These are phyloP conservation scores for Cactoblastis cactorum DNA, from an alignment of 2,888 invertebrate genomes.

Conservation along the genomic window DNA sequence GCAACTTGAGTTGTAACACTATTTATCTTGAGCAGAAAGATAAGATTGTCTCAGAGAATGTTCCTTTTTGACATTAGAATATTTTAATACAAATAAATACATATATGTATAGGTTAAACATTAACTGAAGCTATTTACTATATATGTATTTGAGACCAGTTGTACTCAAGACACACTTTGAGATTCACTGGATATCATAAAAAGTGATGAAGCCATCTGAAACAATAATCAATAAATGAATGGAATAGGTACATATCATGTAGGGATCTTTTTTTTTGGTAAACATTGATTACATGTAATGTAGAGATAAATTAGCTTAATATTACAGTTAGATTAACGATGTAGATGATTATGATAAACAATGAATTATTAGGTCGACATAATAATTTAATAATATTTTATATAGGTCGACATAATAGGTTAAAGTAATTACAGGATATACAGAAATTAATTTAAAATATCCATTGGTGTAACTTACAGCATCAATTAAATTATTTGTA, in stretches of 20 bases:
- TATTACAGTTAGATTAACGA: too few relatives aligned
- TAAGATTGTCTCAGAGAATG: conserved; percentile 59
- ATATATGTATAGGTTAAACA: neutral
- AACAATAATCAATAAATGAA: conserved; percentile 37
- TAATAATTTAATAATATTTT: neutral
- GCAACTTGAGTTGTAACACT: conserved; percentile 37
- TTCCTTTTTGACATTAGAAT: conserved; percentile 36
- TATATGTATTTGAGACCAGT: conserved; percentile 14
- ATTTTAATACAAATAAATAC: conserved; percentile 21
- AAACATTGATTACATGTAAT: too few relatives aligned
- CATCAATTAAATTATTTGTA: conserved; percentile 24
- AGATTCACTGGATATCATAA: conserved; percentile 53
- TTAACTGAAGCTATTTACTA: conserved; percentile 20
- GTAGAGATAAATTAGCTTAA: too few relatives aligned
- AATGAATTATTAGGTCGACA: too few relatives aligned
- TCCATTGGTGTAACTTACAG: conserved; percentile 26
- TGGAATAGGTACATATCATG: neutral
- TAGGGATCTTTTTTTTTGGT: neutral
- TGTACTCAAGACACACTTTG: conserved; percentile 61
- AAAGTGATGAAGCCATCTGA: conserved; percentile 60
- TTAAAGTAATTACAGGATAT: neutral
- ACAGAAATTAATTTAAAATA: neutral
- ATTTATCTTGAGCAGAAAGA: conserved; percentile 72
- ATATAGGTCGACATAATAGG: neutral
- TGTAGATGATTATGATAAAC: too few relatives aligned